These are phyloP conservation scores for Baronia brevicornis DNA, from an alignment of 2,888 invertebrate species.

Conservation along the genomic window DNA sequence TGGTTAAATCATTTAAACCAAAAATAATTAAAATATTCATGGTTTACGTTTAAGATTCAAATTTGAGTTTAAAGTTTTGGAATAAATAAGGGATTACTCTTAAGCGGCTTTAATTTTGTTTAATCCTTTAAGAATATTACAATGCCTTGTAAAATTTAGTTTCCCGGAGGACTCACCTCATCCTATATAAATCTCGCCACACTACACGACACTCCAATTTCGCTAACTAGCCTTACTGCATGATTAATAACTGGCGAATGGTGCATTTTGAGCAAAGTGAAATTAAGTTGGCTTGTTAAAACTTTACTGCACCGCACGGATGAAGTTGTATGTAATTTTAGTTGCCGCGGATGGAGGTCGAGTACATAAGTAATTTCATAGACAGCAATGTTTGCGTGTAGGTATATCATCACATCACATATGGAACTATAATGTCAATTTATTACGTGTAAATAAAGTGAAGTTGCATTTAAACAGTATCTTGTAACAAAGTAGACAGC, in stretches of 20 bases:
- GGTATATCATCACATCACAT: too few species aligned
- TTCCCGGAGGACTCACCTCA: conserved; percentile 19
- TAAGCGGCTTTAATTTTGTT: conserved; percentile 17
- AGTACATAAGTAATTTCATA: conserved; percentile 8
- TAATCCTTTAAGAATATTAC: conserved; percentile 32
- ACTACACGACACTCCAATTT: conserved; percentile 55
- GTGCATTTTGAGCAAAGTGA: conserved; percentile 69
- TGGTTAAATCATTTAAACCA: too few species aligned
- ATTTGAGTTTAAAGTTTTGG: background rate
- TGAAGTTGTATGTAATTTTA: conserved; percentile 54
- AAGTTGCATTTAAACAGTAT: too few species aligned
- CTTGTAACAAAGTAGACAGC: too few species aligned
- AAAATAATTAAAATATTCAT: background rate
- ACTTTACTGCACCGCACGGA: conserved; percentile 61
- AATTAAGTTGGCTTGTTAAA: conserved; percentile 76
- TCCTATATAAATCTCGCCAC: conserved; percentile 33
- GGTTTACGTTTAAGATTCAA: background rate
- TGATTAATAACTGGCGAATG: conserved; percentile 72
- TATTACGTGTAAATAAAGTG: conserved; percentile 8
- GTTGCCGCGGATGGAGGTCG: conserved; percentile 21
- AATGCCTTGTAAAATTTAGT: conserved; percentile 28
- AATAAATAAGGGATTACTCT: conserved; percentile 1
- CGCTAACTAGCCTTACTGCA: conserved; percentile 68
- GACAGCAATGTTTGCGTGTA: too few species aligned
- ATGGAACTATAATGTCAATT: too few species aligned